Percentiles rank a stretch among this genome's conserved stretches.
These are phyloP conservation scores for Himalopsyche anomala DNA, from an alignment of 2,888 invertebrate genomes.

Conservation along the genomic window DNA sequence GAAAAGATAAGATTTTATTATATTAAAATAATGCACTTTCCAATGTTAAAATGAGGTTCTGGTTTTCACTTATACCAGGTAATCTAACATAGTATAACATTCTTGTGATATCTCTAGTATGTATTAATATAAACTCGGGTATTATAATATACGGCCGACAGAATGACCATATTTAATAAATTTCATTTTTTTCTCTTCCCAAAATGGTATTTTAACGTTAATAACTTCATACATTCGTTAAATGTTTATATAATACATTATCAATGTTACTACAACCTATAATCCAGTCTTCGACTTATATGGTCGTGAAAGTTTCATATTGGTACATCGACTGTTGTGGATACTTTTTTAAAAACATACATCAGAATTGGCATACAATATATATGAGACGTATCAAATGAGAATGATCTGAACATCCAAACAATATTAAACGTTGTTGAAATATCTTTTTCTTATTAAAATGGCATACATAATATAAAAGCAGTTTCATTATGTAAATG, in stretches of 20 bases:
- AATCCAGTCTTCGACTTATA: neutral
- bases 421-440: neutral
- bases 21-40: too few species aligned
- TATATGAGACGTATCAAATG: conserved; percentile 27
- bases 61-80: too few species aligned
- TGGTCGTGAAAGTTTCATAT: conserved; percentile 21
- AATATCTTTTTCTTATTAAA: neutral
- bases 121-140: too few species aligned
- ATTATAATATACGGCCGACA: too few species aligned
- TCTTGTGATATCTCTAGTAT: too few species aligned
- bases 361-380: neutral
- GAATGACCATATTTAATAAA: too few species aligned
- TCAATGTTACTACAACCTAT: neutral
- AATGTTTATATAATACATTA: conserved; percentile 29
- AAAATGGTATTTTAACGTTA: neutral
- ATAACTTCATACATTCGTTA: neutral
- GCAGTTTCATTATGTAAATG: conserved; percentile 6
- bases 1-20: too few species aligned
- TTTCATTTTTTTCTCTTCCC: neutral
- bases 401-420: neutral
- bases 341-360: neutral
- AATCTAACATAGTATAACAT: too few species aligned
- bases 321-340: neutral
- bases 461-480: neutral
- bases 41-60: too few species aligned